Evolutionary conservation across 2,113 vertebrate genomes (phyloP).

Genomic region (Sturnus vulgaris): DNA sequence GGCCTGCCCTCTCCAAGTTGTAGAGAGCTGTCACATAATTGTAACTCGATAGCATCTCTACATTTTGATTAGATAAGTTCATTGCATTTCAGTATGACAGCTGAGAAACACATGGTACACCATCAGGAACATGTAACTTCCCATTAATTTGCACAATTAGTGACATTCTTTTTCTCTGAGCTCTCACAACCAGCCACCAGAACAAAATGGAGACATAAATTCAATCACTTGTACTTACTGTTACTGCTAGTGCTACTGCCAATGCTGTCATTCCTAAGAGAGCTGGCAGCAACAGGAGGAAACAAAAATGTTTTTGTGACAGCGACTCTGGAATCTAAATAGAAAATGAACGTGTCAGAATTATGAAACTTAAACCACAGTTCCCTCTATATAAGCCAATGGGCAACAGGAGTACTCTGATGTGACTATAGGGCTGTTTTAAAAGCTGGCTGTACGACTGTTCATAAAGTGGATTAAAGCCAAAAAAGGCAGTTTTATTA

Average conservation of each 20-base stretch:
- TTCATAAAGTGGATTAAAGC: not conserved
- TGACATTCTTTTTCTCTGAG: constrained; percentile 36
- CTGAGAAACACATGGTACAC: constrained; percentile 52
- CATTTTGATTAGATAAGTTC: constrained; percentile 12
- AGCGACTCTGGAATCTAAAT: constrained; percentile 80
- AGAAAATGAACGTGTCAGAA: constrained; percentile 73
- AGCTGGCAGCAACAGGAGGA: constrained; percentile 81
- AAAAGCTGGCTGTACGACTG: not conserved
- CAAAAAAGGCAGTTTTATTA: not conserved
- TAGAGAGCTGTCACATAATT: constrained; percentile 1
- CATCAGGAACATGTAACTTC: constrained; percentile 35
- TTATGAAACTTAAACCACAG: constrained; percentile 50
- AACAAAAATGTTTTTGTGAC: constrained; percentile 80
- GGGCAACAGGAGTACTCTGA: not conserved
- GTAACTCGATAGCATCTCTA: not conserved
- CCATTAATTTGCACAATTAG: constrained; percentile 51
- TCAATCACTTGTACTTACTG: constrained; percentile 74
- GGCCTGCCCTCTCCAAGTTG: not conserved
- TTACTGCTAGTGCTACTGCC: constrained; percentile 75
- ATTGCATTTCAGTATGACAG: constrained; percentile 4
- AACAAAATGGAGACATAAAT: constrained; percentile 63
- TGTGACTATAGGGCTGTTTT: not conserved
- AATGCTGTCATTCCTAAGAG: constrained; percentile 81
- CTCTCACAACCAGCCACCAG: constrained; percentile 50
- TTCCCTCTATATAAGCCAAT: constrained; percentile 2